A percentile compares a stretch with the other conserved stretches of the same genome.
phyloP scores from a whole-genome alignment of 2,888 invertebrate species.

The Chymomyza caudatula region DNA sequence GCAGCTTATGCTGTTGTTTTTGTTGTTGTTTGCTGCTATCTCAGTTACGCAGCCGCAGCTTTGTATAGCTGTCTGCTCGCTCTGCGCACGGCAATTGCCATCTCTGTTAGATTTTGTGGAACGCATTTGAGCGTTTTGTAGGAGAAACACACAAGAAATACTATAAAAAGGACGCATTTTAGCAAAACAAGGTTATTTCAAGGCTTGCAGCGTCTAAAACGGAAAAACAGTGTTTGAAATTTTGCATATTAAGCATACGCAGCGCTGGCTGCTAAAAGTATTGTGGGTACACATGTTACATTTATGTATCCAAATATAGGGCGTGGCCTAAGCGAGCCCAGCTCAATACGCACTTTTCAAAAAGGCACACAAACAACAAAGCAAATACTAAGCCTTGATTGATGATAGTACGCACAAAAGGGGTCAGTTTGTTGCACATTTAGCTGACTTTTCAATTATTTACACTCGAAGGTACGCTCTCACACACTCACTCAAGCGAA shows the following conservation, averaged over 20 bases:
- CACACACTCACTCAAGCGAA: conserved; percentile 14
- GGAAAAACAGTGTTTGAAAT: too few relatives aligned
- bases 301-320: conserved; percentile 38
- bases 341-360: not conserved
- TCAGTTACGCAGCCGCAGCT: not conserved
- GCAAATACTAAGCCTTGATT: conserved; percentile 42
- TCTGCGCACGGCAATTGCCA: too few relatives aligned
- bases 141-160: conserved; percentile 15
- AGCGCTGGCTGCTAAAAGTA: not conserved
- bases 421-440: not conserved
- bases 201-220: too few relatives aligned
- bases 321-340: conserved; percentile 47
- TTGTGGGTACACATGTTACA: too few relatives aligned
- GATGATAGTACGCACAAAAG: too few relatives aligned
- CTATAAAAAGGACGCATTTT: not conserved
- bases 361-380: too few relatives aligned
- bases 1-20: too few relatives aligned
- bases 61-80: conserved; percentile 12
- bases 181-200: too few relatives aligned
- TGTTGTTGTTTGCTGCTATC: conserved; percentile 21
- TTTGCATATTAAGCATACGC: not conserved
- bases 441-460: too few relatives aligned
- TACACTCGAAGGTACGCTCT: not conserved
- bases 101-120: conserved; percentile 55
- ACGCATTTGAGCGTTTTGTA: conserved; percentile 43